Evolutionary conservation across 2,797 vertebrate species (phyloP), one percentile per base, ranked within the genome.

Genomic region (Melanitta fusca): DNA sequence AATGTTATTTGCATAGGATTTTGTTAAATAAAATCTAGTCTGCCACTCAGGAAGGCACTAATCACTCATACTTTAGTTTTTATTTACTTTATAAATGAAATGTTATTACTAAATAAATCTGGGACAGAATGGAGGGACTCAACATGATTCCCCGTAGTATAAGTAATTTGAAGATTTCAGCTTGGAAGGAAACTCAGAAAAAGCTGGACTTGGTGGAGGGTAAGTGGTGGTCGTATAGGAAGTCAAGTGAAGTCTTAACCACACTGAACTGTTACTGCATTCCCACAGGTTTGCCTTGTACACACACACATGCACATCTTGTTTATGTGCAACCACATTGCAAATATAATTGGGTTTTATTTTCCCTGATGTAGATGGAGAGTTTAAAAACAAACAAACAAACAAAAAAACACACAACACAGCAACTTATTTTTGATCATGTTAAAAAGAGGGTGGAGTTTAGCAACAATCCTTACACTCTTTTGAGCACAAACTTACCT

Each of bases 261-360:
- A 3, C 8, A 0, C 2, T 12, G 13, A 36, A 19, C 41, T 54
- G 11, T 51, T 83, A 8, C 56, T 83, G 69, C 25, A 30, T 80
- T 70, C 47, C 34, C 6, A 1, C 43, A 86, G 30, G 34, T 92
- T 82, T 82, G 58, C 15, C 19, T 61, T 49, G 30, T 82, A 21
- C n/a, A 32, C 10, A 36, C 6, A 30, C 1, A 16, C 3, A 4
- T 9, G 9, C 36, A 18, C 0, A n/a, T 22, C 17, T 51, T 80
- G 6, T 54, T 86, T 78, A 49, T 28, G 14, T 74, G 70, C 61
- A 81, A 19, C 30, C 80, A 10, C 53, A 84, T 38, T 45, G 43
- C 71, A 74, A 74, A 62, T 10, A 8, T 61, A 43, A 81, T 53
- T 79, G 80, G 66, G 11, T 64, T 84, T 74, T 68, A 25, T 93